Evolutionary conservation across 2,888 invertebrate species (phyloP), one percentile per base, ranked within the genome.

Genomic region (Caenorhabditis macrosperma): DNA sequence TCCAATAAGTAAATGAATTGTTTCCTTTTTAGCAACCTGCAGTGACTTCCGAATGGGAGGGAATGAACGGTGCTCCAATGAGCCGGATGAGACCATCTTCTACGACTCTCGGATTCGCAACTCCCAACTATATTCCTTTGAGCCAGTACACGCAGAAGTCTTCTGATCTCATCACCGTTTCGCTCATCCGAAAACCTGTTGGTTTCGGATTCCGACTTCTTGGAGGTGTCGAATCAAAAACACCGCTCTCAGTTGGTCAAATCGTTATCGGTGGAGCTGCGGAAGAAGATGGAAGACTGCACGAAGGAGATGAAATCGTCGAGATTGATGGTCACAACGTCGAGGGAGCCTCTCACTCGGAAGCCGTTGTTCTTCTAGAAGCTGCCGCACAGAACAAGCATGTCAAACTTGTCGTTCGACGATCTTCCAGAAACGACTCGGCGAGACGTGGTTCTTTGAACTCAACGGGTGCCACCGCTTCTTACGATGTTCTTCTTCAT

Each of bases 201-300:
- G 98, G 98, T 1, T 99, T 99, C 92, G 99, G 98, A 9, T 99
- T 99, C 92, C 93, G 98, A 81, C 96, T 99, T 90, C 95, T 98
- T 35, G 98, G 98, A 24, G 99, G 99, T 46, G 96, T 96, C 0
- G 98, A 87, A 83, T 84, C 86, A 59, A 86, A 85, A 57, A 86
- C 85, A 1, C 82, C 84, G 93, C 94, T 97, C 78, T 95, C 96
- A 10, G 96, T 98, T 30, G 97, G 98, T 1, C 95, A 96, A 91
- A 96, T 98, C 82, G 97, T 98, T 66, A 95, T 96, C 0, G 96
- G 96, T 26, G 98, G 98, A 2, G 95, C 97, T 1, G 98, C 96
- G 1, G 95, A 95, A 91, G 91, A 95, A 54, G 97, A 98, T 92
- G 96, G 96, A 0, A 93, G 96, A 46, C 93, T 99, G 66, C 94